These are phyloP conservation scores for Diadophis punctatus DNA, from an alignment of 2,113 vertebrate species.

Conservation along the genomic window DNA sequence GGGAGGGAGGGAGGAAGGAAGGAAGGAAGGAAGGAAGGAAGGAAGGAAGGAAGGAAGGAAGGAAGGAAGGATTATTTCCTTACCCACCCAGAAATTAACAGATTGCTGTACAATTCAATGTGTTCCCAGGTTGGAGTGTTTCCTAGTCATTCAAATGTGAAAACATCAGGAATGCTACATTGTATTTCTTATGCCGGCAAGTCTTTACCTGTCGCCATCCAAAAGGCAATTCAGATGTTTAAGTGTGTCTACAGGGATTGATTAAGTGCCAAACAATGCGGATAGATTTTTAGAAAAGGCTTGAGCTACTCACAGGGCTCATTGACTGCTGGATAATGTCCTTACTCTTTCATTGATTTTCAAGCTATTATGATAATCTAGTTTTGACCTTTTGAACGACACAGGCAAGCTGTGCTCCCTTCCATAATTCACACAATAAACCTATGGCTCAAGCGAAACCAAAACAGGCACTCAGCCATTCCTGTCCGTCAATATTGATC, in stretches of 20 bases:
- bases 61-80: background rate
- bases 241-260: slow-evolving; percentile 25
- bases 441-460: slow-evolving; percentile 1
- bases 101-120: background rate
- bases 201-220: slow-evolving; percentile 5
- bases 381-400: slow-evolving; percentile 27
- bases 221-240: slow-evolving; percentile 24
- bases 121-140: background rate
- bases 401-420: slow-evolving; percentile 1
- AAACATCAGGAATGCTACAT: background rate
- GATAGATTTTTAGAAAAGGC: slow-evolving; percentile 17
- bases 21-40: too few species aligned
- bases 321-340: slow-evolving; percentile 27
- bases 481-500: slow-evolving; percentile 17
- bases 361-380: slow-evolving; percentile 27
- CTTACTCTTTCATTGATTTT: slow-evolving; percentile 27
- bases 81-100: background rate
- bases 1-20: too few species aligned
- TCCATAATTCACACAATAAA: slow-evolving; percentile 17
- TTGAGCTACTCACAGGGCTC: slow-evolving; percentile 18
- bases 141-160: background rate
- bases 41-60: too few species aligned
- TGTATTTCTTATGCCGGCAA: slow-evolving; percentile 1
- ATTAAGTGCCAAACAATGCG: slow-evolving; percentile 15
- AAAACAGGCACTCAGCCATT: slow-evolving; percentile 9